These are phyloP conservation scores for Mola mola DNA, from an alignment of 2,113 vertebrate species.

Conservation along the genomic window DNA sequence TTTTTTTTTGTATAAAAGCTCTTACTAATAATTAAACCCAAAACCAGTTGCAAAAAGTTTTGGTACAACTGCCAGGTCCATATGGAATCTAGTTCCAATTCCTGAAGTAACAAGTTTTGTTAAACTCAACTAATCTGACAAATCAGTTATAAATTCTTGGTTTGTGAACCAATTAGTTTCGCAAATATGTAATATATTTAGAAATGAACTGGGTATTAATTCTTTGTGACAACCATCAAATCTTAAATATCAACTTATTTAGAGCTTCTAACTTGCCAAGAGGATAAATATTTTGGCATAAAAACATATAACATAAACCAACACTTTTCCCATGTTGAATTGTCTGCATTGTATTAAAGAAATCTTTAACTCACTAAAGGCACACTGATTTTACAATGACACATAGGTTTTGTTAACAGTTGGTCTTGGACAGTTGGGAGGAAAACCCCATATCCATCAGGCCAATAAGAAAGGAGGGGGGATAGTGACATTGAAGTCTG, in stretches of 20 bases:
- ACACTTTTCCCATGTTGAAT: background rate
- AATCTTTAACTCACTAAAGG: background rate
- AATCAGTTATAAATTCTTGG: too few relatives aligned
- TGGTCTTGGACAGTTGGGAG: slow-evolving; percentile 30
- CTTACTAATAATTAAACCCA: too few relatives aligned
- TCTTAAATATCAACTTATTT: background rate
- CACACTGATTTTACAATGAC: background rate
- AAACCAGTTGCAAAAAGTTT: too few relatives aligned
- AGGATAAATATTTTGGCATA: background rate
- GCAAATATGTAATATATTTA: background rate
- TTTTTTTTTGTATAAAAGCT: too few relatives aligned
- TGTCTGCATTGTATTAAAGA: background rate
- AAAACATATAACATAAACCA: slow-evolving; percentile 4
- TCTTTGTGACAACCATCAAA: background rate
- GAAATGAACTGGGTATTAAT: background rate
- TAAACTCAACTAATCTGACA: too few relatives aligned
- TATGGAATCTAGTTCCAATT: too few relatives aligned
- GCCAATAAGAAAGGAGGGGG: slow-evolving; percentile 7
- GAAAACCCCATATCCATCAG: slow-evolving; percentile 42
- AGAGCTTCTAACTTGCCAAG: background rate
- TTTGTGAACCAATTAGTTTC: too few relatives aligned
- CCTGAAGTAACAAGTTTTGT: too few relatives aligned
- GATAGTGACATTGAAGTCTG: slow-evolving; percentile 15
- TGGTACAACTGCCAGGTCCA: too few relatives aligned
- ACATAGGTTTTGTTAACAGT: background rate